Percentiles rank a stretch among this genome's conserved stretches.
phyloP scores from a whole-genome alignment of 2,113 vertebrate species.

The Triplophysa siluroides region DNA sequence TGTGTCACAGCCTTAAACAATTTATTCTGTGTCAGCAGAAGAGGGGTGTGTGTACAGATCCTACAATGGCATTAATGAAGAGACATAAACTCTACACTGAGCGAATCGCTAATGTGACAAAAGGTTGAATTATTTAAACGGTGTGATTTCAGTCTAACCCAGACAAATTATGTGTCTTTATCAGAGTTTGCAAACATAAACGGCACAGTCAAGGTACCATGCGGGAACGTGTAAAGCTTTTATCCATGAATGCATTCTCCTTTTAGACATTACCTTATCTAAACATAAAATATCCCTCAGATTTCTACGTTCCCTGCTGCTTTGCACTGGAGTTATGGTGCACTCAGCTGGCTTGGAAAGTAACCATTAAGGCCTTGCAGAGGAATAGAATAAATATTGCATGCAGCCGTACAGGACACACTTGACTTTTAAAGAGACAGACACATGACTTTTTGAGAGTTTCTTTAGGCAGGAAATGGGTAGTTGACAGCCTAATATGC shows the following conservation, averaged over 20 bases:
- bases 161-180: neutral
- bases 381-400: constrained; percentile 56
- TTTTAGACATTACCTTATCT: constrained; percentile 41
- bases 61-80: neutral
- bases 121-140: neutral
- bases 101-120: neutral
- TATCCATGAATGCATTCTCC: neutral
- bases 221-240: neutral
- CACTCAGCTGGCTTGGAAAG: constrained; percentile 54
- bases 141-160: neutral
- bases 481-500: too few relatives aligned
- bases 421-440: constrained; percentile 54
- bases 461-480: neutral
- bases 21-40: constrained; percentile 19
- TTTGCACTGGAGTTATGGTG: constrained; percentile 52
- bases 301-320: constrained; percentile 49
- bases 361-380: constrained; percentile 53
- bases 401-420: constrained; percentile 49
- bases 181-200: constrained; percentile 20
- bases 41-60: neutral
- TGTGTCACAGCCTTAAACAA: neutral
- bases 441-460: neutral
- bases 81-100: neutral
- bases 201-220: neutral
- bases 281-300: constrained; percentile 47